Base-by-base conservation (phyloP, 2,113 vertebrate genomes). In the Panthera tigris region DNA sequence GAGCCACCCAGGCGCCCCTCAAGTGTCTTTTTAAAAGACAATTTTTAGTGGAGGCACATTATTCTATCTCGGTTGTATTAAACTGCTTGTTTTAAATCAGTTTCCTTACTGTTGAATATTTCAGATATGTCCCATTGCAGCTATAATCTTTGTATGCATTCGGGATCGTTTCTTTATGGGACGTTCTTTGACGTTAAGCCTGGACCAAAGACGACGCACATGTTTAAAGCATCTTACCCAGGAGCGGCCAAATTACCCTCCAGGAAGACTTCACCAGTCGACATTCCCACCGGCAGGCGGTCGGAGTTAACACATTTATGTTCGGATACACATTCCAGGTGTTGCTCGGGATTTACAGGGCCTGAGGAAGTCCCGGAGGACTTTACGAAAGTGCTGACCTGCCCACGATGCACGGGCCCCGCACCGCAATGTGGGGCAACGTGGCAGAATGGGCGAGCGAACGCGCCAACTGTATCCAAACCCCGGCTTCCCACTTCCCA, bases 381-480 rank as follows among this genome's bases (percentile, higher is more conserved):
- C n/a, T 94, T 45, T 2, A 1, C 27, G 73, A 65, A 65, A 74
- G 10, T 27, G 48, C 41, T 2, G 0, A 36, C 31, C 85, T 31
- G n/a, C 39, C 33, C 4, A 16, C 36, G 0, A 0, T 1, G 50
- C 61, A 66, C 39, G 3, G 18, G 13, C 9, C 16, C 23, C n/a
- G 2, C 25, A 3, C 23, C 12, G 3, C 14, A 9, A 29, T 0
- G 3, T 31, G 11, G 18, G n/a, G 21, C 13, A 1, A 33, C 5
- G 25, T 5, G 10, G 39, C 41, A 36, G 50, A 23, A 3, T 9
- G 15, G 13, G 11, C 13, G 23, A 29, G 68, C 33, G 21, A 12
- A 21, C 16, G 31, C 5, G 1, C 48, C 13, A 5, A 1, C 69
- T 15, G 9, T 61, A 27, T 25, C 12, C 68, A 55, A 11, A 15